Evolutionary conservation across 1,140 invertebrate genomes (phyloP), one percentile per base, ranked within the genome.

Genomic region (Zophobas atratus): DNA sequence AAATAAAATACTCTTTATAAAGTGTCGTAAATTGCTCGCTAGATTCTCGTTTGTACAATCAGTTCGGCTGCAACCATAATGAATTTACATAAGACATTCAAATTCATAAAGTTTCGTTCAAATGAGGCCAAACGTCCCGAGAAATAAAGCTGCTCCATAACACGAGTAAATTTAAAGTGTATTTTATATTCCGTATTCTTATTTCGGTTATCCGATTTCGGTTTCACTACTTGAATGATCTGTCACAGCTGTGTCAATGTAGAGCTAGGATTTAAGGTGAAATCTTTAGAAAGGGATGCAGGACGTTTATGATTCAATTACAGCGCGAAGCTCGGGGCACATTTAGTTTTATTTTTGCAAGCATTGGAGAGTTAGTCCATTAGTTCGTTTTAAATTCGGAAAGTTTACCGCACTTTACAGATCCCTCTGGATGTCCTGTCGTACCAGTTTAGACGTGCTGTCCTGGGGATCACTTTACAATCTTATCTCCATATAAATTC

Each of bases 401-500:
- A 67, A 67, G 60, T 67, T 67, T 67, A 43, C 60, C 60, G 60
- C 60, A 46, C 39, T 67, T 67, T 67, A 43, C 60, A 32, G 60
- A 67, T 67, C 60, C 60, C 60, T 67, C 39, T 67, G 60, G 71
- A 73, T 73, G 49, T 39, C 49, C 33, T 53, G 49, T 55, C 71
- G 71, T 53, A 55, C 48, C 49, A 36, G 39, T 53, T 73, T 35
- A 73, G 71, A 56, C 49, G 36, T 56, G 55, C 71, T 73, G 51
- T 55, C 51, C 55, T 55, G 38, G 55, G 49, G 49, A 73, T 73
- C 71, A 56, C 39, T 73, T 53, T 55, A 53, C 49, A 73, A 73
- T 73, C 53, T 73, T 73, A 73, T 73, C 71, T 43, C 53, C 48
- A 53, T 56, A 53, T 73, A 73, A 73, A 73, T 73, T 56, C 55